A percentile compares a stretch with the other conserved stretches of the same genome.
These are phyloP conservation scores for Zosterops borbonicus DNA, from an alignment of 2,113 vertebrate species.

Conservation along the genomic window DNA sequence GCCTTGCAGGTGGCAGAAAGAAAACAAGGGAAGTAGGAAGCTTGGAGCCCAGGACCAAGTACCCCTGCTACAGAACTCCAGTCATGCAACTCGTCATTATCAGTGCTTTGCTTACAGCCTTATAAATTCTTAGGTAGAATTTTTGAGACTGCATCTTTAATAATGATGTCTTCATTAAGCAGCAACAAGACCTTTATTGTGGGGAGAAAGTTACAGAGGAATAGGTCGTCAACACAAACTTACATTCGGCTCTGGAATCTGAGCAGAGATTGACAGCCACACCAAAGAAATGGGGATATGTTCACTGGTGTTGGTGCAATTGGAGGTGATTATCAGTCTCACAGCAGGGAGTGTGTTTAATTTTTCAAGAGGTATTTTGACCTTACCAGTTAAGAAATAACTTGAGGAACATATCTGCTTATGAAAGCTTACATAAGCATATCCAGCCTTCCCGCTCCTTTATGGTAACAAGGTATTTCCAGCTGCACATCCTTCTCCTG, in stretches of 20 bases:
- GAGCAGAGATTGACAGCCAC: background rate
- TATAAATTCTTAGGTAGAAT: background rate
- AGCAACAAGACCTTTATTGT: background rate
- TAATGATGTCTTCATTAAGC: background rate
- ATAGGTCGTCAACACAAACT: background rate
- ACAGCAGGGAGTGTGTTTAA: background rate
- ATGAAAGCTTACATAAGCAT: background rate
- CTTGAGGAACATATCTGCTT: background rate
- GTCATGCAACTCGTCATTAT: fast-evolving
- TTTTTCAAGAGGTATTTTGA: conserved; percentile 38
- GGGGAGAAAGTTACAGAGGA: background rate
- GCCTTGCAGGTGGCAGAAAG: background rate
- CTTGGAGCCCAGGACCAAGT: background rate
- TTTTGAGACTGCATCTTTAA: background rate
- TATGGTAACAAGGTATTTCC: background rate
- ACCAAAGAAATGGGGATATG: background rate
- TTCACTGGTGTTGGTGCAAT: background rate
- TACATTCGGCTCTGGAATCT: background rate
- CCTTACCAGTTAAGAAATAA: background rate
- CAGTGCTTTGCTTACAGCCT: background rate
- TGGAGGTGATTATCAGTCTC: conserved; percentile 8
- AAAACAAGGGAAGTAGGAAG: background rate
- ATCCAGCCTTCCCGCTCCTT: background rate
- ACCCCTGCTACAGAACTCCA: background rate
- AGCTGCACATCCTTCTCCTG: background rate